Percentiles rank a stretch among this genome's conserved stretches.
phyloP scores from a whole-genome alignment of 1,140 invertebrate genomes.

The Zaprionus capensis region DNA sequence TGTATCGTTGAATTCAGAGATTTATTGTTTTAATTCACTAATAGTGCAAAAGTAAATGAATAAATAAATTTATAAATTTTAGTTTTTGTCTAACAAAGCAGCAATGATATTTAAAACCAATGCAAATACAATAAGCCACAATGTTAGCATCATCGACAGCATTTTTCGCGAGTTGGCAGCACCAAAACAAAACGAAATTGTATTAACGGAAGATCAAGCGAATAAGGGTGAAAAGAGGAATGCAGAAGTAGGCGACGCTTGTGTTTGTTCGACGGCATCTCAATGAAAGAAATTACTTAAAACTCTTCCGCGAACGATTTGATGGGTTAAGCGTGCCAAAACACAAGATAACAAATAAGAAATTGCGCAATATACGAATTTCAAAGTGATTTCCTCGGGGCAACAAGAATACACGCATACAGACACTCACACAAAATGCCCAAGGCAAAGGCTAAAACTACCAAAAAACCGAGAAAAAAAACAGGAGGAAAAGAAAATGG shows the following conservation, averaged over 20 bases:
- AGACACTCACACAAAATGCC: conserved; percentile 34
- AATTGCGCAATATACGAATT: neutral
- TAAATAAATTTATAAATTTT: neutral
- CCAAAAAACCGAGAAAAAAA: conserved; percentile 35
- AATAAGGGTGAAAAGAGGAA: conserved; percentile 58
- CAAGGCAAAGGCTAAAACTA: conserved; percentile 31
- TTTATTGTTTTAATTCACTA: too few relatives aligned
- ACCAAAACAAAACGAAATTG: conserved; percentile 26
- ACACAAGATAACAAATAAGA: neutral
- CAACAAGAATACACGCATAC: conserved; percentile 9
- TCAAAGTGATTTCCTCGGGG: conserved; percentile 17
- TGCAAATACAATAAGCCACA: neutral
- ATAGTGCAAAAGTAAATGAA: neutral
- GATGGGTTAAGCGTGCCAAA: neutral
- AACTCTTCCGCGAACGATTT: conserved; percentile 35
- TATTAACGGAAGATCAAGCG: conserved; percentile 53
- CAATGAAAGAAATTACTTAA: conserved; percentile 11
- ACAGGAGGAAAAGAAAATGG: conserved; percentile 53
- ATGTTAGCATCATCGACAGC: conserved; percentile 18
- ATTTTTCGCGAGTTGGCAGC: conserved; percentile 23
- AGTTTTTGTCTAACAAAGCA: neutral
- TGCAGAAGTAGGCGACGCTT: conserved; percentile 64
- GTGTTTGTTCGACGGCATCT: conserved; percentile 48
- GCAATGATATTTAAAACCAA: neutral
- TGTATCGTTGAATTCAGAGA: too few relatives aligned